Evolutionary conservation across 1,140 invertebrate species (phyloP), one percentile per base, ranked within the genome.

Genomic region (Drosophila asahinai): DNA sequence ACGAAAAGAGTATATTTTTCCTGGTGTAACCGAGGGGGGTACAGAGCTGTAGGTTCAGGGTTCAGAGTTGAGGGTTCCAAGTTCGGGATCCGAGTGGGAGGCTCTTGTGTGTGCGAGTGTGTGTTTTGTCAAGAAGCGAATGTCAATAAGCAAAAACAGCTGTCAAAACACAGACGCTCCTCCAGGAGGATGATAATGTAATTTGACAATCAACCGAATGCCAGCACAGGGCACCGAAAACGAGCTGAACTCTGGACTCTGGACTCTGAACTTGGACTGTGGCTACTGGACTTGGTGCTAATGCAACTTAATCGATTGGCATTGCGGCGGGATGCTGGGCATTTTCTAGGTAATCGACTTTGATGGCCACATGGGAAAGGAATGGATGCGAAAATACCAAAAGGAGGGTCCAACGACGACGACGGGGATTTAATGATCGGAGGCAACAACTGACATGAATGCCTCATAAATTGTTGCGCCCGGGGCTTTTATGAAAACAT

Each of bases 301-400:
- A 73, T 77, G 68, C 77, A 89, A 78, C 81, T 83, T 83, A 81
- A 89, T 89, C 84, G 84, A 84, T 89, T 89, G 80, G 57, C 82
- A 86, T 73, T 71, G 77, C 75, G 65, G 65, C 77, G 33, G 19
- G 54, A 79, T 81, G 74, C 82, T 77, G 75, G 58, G 75, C 70
- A 86, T 83, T 87, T 89, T 83, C 84, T 78, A 83, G 84, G 81
- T 89, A 89, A 87, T 89, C 84, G 73, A 87, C 84, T 87, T 87
- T 87, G 83, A 89, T 89, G 73, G 77, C 64, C 76, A 58, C 73
- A 54, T 48, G 71, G 59, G 52, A 40, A 27, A 40, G 51, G 58
- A 52, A 77, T 72, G 64, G 62, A 65, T 65, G 77, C 60, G 27
- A 45, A 58, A 27, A 49, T 57, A 27, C 55, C 36, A 33, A 33